Base-by-base conservation (phyloP, 2,797 vertebrate species). In the Eulemur rubriventer region DNA sequence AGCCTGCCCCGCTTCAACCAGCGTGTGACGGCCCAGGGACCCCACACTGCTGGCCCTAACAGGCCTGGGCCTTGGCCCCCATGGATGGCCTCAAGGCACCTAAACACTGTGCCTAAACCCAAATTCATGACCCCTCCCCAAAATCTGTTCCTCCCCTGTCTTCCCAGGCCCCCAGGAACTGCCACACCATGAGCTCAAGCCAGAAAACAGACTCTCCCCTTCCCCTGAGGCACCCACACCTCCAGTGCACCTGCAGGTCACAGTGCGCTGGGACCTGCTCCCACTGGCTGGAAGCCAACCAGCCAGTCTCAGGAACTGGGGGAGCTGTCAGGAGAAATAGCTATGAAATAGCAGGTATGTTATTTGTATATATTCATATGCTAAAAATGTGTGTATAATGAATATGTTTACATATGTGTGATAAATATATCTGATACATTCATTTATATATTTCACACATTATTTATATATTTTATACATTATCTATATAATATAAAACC, bases 1-100 rank as follows among this genome's bases (percentile, higher is more conserved):
- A 35, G 46, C 18, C 65, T 61, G 75, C 2, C 7, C 10, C 7
- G 0, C 50, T 8, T 9, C 20, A 2, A 3, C 3, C 20, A 2
- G 28, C 16, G 6, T 0, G 0, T 12, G 43, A 26, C 28, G 35
- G 18, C n/a, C 18, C 4, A 0, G 13, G 48, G 38, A 24, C 30
- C 17, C 57, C 79, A 7, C 28, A 6, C 8, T 14, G 57, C 86
- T 17, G 12, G 22, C 41, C 57, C 22, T 16, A 10, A n/a, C 0
- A 2, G 75, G n/a, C 70, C 48, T 46, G 46, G 17, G 6, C 65
- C 61, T 50, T 1, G 24, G 12, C 24, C 48, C 43, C 16, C 0
- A 0, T 9, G 14, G 16, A 38, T 6, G 5, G 41, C 38, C 48
- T 46, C 57, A 52, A 65, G 33, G 12, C 6, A 1, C 67, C 73